These are phyloP conservation scores for Cepaea nemoralis DNA, from an alignment of 1,140 invertebrate genomes.

Conservation along the genomic window DNA sequence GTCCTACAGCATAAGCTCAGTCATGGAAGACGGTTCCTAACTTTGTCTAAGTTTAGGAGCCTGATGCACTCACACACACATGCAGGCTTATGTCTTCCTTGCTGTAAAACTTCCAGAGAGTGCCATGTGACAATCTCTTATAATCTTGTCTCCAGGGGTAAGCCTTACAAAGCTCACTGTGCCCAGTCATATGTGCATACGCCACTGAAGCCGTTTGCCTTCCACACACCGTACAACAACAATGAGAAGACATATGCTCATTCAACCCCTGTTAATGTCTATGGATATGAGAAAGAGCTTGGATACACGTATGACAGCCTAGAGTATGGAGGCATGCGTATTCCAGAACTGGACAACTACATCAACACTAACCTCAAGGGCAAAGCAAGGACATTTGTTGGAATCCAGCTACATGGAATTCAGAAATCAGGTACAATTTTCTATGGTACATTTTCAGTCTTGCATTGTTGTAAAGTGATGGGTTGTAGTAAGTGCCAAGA, in stretches of 20 bases:
- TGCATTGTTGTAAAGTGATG: no score
- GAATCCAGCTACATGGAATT: constrained; percentile 42
- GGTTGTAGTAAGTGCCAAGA: no score
- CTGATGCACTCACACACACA: no score
- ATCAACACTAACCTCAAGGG: constrained; percentile 32
- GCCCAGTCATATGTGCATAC: constrained; percentile 31
- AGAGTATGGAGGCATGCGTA: constrained; percentile 43
- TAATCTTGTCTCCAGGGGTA: not conserved
- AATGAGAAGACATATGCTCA: constrained; percentile 43
- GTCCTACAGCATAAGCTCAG: no score
- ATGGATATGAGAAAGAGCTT: constrained; percentile 45
- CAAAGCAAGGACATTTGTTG: constrained; percentile 40
- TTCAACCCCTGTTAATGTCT: constrained; percentile 42
- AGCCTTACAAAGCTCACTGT: constrained; percentile 43
- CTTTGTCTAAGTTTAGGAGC: no score
- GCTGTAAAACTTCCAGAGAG: no score
- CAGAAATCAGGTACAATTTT: constrained; percentile 32
- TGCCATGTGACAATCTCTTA: no score
- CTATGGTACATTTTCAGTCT: no score
- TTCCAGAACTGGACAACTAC: constrained; percentile 42
- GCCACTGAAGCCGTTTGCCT: constrained; percentile 48
- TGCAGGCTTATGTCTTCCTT: no score
- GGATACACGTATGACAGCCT: constrained; percentile 48
- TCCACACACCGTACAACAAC: constrained; percentile 42
- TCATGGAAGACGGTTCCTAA: no score